Percentiles rank a stretch among this genome's conserved stretches.
Conservation (phyloP, 2,888 invertebrate genomes). For the Tenodera sinensis region DNA sequence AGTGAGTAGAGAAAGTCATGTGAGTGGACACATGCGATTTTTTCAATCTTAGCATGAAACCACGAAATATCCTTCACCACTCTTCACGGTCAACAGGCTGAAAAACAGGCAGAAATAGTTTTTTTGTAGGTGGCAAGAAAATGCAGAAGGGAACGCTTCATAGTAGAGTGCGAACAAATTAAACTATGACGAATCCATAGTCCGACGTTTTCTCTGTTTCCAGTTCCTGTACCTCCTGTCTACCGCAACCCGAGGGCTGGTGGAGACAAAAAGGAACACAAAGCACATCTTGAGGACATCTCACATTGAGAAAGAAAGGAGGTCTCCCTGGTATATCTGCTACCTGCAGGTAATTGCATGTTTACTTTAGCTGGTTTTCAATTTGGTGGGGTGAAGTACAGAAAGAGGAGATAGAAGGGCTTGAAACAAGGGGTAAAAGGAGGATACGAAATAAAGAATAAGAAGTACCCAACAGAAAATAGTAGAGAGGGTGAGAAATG, state of each 20-base stretch:
- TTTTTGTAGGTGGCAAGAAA: no score
- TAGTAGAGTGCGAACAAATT: neutral
- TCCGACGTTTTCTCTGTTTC: neutral
- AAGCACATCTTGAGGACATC: neutral
- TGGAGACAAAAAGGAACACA: neutral
- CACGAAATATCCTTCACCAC: no score
- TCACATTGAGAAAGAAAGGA: neutral
- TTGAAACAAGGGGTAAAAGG: neutral
- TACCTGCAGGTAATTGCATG: neutral
- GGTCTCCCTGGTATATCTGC: neutral
- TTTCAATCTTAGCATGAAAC: no score
- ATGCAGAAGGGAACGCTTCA: no score
- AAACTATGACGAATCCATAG: neutral
- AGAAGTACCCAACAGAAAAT: neutral
- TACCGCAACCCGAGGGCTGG: neutral
- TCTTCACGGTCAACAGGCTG: no score
- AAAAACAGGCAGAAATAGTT: no score
- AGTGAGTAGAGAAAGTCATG: no score
- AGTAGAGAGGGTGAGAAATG: neutral
- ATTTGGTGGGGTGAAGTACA: neutral
- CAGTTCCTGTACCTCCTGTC: neutral
- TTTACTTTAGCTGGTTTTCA: neutral
- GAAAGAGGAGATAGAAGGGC: neutral
- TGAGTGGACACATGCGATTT: no score
- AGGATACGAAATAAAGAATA: neutral